Evolutionary conservation across 2,797 vertebrate genomes (phyloP).

Genomic region (Tokudaia tokunoshimensis): DNA sequence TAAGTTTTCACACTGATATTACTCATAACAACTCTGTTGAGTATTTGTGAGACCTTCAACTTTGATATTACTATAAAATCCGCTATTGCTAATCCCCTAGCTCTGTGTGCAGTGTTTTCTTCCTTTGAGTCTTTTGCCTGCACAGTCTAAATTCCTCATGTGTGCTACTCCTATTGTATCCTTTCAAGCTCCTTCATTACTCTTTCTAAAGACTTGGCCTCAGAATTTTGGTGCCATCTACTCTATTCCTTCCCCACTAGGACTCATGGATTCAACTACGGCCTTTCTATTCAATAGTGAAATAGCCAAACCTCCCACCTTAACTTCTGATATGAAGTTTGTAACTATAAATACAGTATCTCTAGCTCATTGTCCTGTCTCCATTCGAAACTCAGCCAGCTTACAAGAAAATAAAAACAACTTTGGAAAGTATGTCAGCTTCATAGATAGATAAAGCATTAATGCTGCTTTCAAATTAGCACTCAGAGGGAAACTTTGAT

Average conservation of each 20-base stretch:
- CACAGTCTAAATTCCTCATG: neutral
- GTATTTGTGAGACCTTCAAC: neutral
- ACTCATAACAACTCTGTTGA: neutral
- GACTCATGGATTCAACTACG: neutral
- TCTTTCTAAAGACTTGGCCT: neutral
- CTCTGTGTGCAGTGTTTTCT: neutral
- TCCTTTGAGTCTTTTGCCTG: neutral
- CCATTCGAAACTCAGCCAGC: neutral
- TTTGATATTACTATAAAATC: neutral
- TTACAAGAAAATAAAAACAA: slow-evolving; percentile 48
- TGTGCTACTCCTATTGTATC: neutral
- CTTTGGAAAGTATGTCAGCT: slow-evolving; percentile 10
- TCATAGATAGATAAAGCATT: slow-evolving; percentile 11
- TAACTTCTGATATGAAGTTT: neutral
- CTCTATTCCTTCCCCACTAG: neutral
- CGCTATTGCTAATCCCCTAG: neutral
- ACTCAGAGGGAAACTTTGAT: slow-evolving; percentile 35
- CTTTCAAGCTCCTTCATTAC: neutral
- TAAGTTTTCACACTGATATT: neutral
- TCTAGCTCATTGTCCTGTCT: neutral
- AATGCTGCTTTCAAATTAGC: slow-evolving; percentile 40
- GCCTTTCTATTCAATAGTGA: neutral
- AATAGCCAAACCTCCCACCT: neutral
- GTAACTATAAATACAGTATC: neutral
- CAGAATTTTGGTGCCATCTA: neutral